phyloP scores from a whole-genome alignment of 2,888 invertebrate species.

The Cepaea hortensis region DNA sequence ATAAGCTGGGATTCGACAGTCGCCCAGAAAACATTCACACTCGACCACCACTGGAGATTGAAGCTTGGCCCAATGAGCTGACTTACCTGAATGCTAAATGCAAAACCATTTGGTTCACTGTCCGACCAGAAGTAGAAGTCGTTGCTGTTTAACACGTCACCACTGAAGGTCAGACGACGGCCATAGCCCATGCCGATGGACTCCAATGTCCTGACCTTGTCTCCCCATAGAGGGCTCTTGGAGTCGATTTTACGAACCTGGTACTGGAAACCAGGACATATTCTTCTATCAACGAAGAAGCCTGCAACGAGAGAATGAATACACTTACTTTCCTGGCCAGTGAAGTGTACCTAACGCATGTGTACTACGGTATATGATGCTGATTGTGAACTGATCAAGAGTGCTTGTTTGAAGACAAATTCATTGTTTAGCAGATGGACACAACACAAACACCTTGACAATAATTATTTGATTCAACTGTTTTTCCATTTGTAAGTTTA shows the following conservation, averaged over 20 bases:
- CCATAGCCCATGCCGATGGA: constrained; percentile 86
- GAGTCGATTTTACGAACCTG: constrained; percentile 80
- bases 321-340: constrained; percentile 27
- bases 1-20: too few relatives aligned
- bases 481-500: too few relatives aligned
- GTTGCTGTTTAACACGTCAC: constrained; percentile 80
- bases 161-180: constrained; percentile 84
- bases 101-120: constrained; percentile 84
- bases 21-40: too few relatives aligned
- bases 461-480: too few relatives aligned
- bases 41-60: too few relatives aligned
- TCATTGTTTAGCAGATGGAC: not conserved
- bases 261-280: constrained; percentile 86
- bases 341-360: constrained; percentile 28
- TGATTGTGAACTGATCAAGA: not conserved
- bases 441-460: too few relatives aligned
- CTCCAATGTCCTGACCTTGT: constrained; percentile 82
- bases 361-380: constrained; percentile 13
- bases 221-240: constrained; percentile 82
- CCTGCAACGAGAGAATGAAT: constrained; percentile 76
- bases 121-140: constrained; percentile 87
- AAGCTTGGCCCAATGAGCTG: too few relatives aligned
- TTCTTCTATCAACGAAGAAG: constrained; percentile 84
- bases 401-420: not conserved
- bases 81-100: constrained; percentile 77